phyloP scores from a whole-genome alignment of 2,797 vertebrate species.

The Toxotes lorentzi region DNA sequence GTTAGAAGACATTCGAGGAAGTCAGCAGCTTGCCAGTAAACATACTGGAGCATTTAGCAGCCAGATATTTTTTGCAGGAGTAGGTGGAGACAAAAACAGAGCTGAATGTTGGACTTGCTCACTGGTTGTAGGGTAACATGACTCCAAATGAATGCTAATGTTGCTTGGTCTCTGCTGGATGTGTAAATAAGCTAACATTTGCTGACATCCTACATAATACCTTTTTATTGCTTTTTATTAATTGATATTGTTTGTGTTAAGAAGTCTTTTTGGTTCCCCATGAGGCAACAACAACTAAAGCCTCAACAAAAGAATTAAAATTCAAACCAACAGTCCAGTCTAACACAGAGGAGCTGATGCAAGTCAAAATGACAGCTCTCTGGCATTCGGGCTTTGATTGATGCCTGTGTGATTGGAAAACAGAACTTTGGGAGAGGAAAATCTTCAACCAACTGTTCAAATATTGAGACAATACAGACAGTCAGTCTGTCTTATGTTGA shows the following conservation, averaged over 20 bases:
- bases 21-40: neutral
- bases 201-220: neutral
- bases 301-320: neutral
- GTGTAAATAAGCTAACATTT: neutral
- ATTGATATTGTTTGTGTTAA: neutral
- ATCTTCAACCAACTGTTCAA: constrained; percentile 55
- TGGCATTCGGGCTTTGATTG: constrained; percentile 27
- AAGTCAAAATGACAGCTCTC: constrained; percentile 19
- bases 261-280: neutral
- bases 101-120: neutral
- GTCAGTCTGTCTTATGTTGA: constrained; percentile 29
- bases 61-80: neutral
- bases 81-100: neutral
- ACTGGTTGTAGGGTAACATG: neutral
- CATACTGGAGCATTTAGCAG: neutral
- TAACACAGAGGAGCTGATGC: neutral
- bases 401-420: constrained; percentile 10
- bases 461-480: constrained; percentile 47
- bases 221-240: neutral
- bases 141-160: neutral
- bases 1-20: neutral
- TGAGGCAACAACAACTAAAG: neutral
- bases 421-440: constrained; percentile 11
- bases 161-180: neutral
- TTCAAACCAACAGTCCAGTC: neutral